Percentiles rank a stretch among this genome's conserved stretches.
These are phyloP conservation scores for Connochaetes taurinus DNA, from an alignment of 2,113 vertebrate species.

Conservation along the genomic window DNA sequence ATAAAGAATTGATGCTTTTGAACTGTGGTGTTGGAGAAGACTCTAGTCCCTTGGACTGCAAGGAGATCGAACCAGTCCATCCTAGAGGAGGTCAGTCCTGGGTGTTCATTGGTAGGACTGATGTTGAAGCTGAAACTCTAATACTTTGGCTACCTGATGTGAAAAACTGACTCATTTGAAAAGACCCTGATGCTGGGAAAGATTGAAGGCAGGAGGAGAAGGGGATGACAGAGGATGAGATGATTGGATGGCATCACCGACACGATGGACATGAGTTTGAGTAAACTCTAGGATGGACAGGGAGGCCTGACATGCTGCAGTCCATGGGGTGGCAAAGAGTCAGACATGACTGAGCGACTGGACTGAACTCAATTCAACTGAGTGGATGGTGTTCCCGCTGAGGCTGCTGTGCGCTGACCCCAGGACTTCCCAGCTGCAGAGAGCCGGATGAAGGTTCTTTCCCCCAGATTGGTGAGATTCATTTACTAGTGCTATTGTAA, in stretches of 20 bases:
- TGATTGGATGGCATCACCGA: not conserved
- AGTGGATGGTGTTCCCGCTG: not conserved
- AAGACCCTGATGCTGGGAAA: not conserved
- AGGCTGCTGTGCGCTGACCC: not conserved
- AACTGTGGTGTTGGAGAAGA: not conserved
- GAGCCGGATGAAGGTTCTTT: not conserved
- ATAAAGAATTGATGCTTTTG: not conserved
- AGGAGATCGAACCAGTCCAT: not conserved
- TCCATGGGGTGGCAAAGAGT: not conserved
- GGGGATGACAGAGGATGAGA: not conserved
- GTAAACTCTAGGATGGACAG: not conserved
- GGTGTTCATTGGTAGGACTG: not conserved
- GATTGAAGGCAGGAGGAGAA: not conserved
- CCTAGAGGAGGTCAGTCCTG: not conserved
- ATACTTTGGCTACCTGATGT: not conserved
- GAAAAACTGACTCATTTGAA: not conserved
- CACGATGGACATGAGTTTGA: not conserved
- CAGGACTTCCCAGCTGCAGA: not conserved
- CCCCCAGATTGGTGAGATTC: not conserved
- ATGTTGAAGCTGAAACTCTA: not conserved
- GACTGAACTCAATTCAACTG: not conserved
- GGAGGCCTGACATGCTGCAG: accelerated
- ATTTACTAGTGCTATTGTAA: not conserved
- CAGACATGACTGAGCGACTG: accelerated
- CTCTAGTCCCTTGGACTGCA: not conserved